These are phyloP conservation scores for Harmothoe impar DNA, from an alignment of 2,888 invertebrate genomes.

Conservation along the genomic window DNA sequence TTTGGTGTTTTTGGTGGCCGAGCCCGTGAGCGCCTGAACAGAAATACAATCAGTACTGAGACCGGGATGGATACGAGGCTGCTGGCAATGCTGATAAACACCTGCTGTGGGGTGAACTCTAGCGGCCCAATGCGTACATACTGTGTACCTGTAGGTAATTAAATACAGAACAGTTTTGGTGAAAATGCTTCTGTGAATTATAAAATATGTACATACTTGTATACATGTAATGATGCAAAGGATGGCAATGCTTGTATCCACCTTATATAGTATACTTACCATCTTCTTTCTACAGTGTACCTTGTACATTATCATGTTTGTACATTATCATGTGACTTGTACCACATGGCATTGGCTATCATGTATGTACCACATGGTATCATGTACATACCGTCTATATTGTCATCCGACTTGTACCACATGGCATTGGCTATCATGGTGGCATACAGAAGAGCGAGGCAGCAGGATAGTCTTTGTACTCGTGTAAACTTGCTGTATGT, in stretches of 20 bases:
- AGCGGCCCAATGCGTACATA: constrained; percentile 73
- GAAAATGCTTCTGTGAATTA: neutral
- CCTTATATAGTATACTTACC: too few species aligned
- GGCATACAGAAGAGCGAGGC: constrained; percentile 73
- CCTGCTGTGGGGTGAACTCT: constrained; percentile 71
- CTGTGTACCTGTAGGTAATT: constrained; percentile 51
- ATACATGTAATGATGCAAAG: too few species aligned
- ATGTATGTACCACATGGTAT: neutral
- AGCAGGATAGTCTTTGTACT: constrained; percentile 75
- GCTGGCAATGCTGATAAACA: constrained; percentile 72
- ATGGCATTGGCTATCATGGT: constrained; percentile 76
- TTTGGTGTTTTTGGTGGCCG: neutral
- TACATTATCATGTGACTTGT: neutral
- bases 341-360: neutral
- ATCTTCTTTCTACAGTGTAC: too few species aligned
- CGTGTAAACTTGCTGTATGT: constrained; percentile 82
- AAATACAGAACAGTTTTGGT: neutral
- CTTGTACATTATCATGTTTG: neutral
- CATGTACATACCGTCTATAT: constrained; percentile 35
- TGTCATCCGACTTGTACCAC: constrained; percentile 72
- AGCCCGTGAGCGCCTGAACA: constrained; percentile 72
- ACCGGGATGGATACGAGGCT: constrained; percentile 73
- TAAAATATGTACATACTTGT: neutral
- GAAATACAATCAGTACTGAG: constrained; percentile 71
- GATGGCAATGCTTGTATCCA: too few species aligned